These are phyloP conservation scores for Mesocricetus auratus DNA, from an alignment of 2,113 vertebrate species.

Conservation along the genomic window DNA sequence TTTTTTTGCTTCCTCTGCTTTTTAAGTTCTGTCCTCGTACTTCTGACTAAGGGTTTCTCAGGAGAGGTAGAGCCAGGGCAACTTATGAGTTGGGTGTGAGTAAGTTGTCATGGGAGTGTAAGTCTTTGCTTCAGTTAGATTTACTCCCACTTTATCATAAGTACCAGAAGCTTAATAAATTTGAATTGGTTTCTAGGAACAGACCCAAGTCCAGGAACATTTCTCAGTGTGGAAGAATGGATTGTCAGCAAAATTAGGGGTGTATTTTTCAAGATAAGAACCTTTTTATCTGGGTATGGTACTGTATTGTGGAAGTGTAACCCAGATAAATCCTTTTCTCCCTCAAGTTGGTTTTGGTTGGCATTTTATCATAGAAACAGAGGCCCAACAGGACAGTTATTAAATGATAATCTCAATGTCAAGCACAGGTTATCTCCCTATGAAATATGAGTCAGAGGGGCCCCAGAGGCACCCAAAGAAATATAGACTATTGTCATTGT, in stretches of 20 bases:
- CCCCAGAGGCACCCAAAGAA: background rate
- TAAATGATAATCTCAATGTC: background rate
- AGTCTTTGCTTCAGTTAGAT: constrained; percentile 62
- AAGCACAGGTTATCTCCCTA: background rate
- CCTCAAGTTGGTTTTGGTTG: background rate
- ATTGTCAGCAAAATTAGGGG: constrained; percentile 60
- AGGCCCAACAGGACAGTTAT: background rate
- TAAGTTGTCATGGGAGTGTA: constrained; percentile 42
- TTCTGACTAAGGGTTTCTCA: constrained; percentile 49
- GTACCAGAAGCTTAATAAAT: constrained; percentile 72
- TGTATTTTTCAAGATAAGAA: constrained; percentile 62
- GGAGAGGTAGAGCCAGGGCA: constrained; percentile 13
- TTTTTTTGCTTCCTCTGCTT: constrained; percentile 25
- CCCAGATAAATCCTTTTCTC: background rate
- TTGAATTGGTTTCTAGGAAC: constrained; percentile 73
- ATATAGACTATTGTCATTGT: background rate
- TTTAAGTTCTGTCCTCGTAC: constrained; percentile 25
- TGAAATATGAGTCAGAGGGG: background rate
- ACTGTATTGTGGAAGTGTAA: background rate
- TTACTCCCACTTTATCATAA: constrained; percentile 72
- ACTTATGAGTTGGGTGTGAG: constrained; percentile 14
- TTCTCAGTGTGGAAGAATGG: constrained; percentile 53
- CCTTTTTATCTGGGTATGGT: constrained; percentile 45
- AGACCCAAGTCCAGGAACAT: constrained; percentile 53
- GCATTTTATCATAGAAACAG: background rate